Evolutionary conservation across 2,113 vertebrate species (phyloP).

Genomic region (Rutilus rutilus): DNA sequence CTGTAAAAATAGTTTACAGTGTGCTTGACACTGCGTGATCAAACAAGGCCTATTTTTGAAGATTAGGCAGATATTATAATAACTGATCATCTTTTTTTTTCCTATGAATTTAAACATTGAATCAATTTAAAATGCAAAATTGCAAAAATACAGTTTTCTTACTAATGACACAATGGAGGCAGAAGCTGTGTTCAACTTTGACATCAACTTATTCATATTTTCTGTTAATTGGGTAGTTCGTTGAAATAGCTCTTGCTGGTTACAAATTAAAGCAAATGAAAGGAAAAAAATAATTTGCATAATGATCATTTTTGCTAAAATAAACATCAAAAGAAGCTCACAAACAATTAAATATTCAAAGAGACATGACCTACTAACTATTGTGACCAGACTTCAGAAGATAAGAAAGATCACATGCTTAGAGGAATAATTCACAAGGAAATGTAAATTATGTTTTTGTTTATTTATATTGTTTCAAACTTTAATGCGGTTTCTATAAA

Average conservation of each 20-base stretch:
- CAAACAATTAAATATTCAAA: neutral
- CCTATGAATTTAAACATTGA: neutral
- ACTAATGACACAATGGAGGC: neutral
- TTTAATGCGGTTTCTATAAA: no score
- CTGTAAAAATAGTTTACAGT: neutral
- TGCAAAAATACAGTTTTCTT: neutral
- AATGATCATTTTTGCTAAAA: neutral
- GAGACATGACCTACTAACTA: neutral
- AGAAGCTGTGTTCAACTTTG: neutral
- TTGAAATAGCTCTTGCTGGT: neutral
- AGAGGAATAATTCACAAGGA: neutral
- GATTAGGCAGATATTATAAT: neutral
- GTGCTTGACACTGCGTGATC: neutral
- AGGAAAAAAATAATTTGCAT: neutral
- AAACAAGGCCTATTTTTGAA: neutral
- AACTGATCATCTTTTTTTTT: neutral
- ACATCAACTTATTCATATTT: neutral
- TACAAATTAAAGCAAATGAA: neutral
- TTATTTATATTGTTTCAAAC: slow-evolving; percentile 5
- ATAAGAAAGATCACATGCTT: neutral
- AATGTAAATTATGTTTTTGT: neutral
- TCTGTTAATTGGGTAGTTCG: neutral
- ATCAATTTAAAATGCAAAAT: neutral
- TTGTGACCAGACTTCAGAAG: neutral
- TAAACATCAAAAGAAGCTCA: neutral